phyloP scores from a whole-genome alignment of 2,113 vertebrate species.

The Cricetomys ansorgei region DNA sequence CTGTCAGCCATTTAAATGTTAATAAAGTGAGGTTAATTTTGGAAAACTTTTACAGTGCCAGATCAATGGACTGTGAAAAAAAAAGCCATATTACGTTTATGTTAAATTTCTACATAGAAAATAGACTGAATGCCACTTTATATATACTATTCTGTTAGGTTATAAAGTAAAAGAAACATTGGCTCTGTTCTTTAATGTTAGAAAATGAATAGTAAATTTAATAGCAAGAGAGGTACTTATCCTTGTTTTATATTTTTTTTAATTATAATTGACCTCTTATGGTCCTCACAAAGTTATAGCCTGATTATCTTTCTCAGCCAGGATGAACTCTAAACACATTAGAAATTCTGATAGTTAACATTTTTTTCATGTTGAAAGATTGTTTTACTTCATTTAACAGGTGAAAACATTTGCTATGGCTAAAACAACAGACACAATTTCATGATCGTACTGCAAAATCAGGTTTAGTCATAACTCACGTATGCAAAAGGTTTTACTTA shows the following conservation, averaged over 20 bases:
- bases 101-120: conserved; percentile 3
- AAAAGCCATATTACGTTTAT: neutral
- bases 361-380: conserved; percentile 18
- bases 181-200: neutral
- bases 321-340: neutral
- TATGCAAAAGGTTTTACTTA: neutral
- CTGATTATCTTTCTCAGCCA: conserved; percentile 2
- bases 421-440: neutral
- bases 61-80: neutral
- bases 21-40: conserved; percentile 47
- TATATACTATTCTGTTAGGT: neutral
- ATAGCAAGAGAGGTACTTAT: neutral
- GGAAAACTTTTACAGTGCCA: conserved; percentile 25
- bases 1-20: conserved; percentile 49
- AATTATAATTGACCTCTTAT: neutral
- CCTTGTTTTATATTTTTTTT: neutral
- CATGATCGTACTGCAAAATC: neutral
- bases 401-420: neutral
- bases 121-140: neutral
- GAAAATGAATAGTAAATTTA: neutral
- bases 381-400: conserved; percentile 3
- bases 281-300: neutral
- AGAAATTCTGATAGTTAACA: neutral
- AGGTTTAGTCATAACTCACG: neutral
- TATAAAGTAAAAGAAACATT: conserved; percentile 36